Base-by-base conservation (phyloP, 2,113 vertebrate species). In the Cebidichthys violaceus region DNA sequence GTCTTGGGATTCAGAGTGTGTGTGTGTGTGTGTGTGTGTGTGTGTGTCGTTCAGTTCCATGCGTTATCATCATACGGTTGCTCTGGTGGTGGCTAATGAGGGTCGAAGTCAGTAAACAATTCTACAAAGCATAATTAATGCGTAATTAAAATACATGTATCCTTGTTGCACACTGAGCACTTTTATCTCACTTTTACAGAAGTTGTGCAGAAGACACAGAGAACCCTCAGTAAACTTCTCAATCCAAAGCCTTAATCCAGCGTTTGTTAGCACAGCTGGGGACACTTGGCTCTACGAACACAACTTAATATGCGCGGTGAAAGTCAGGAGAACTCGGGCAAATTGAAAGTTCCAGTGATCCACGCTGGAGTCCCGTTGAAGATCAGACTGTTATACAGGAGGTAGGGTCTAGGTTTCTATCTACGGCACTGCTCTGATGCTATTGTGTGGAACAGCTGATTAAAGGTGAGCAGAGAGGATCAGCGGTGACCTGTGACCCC, bases 151-250 rank as follows among this genome's bases (percentile, higher is more conserved):
- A 67, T 41, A 43, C 6, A 61, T 24, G 14, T 24, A n/a, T 33
- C 20, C 43, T 47, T 50, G 22, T 69, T 71, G 11, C 37, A 37
- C 43, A 45, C 54, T n/a, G 43, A 45, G 31, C 64, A 39, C 20
- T 72, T 82, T 84, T 80, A 88, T 88, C 81, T 81, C n/a, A 33
- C 14, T 72, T 57, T 70, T 45, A 57, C 88, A 84, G 77, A 83
- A 50, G 55, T 29, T 75, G 77, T 47, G 41, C 57, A 52, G 37
- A 75, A 81, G 50, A 72, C 27, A 2, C 6, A 17, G 9, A 45
- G 22, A 67, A 81, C 78, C 77, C 64, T 86, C 35, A 5, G 77
- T 62, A 64, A 89, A 86, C 55, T 24, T 69, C 27, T 65, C 61
- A 82, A 86, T 84, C 78, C 47, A 11, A 73, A 79, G 70, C 60